These are phyloP conservation scores for Parnassius smintheus DNA, from an alignment of 2,888 invertebrate genomes.

Conservation along the genomic window DNA sequence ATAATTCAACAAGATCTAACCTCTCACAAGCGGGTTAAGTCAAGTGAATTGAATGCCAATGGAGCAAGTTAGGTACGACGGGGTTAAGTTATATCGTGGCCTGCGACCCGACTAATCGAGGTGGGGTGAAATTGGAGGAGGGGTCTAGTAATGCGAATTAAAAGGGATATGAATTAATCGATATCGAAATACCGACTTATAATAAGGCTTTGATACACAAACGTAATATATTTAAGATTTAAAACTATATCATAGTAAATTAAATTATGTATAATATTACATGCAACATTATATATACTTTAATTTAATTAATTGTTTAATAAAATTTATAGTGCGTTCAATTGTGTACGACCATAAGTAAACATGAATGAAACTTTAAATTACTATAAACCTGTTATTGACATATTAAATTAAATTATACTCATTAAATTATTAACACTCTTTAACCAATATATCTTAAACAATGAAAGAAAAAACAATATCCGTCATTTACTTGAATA, in stretches of 20 bases:
- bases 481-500: constrained; percentile 11
- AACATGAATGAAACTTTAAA: constrained; percentile 8
- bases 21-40: constrained; percentile 26
- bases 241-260: too few species aligned
- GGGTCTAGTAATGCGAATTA: constrained; percentile 45
- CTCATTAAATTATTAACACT: too few species aligned
- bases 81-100: constrained; percentile 65
- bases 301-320: constrained; percentile 12
- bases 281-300: neutral
- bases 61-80: constrained; percentile 51
- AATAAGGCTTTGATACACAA: too few species aligned
- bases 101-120: constrained; percentile 68
- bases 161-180: constrained; percentile 25
- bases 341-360: neutral
- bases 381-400: neutral
- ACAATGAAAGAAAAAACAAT: neutral
- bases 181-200: constrained; percentile 36
- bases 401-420: too few species aligned
- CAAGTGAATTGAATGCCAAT: constrained; percentile 50
- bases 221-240: too few species aligned
- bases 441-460: too few species aligned
- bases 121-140: constrained; percentile 49
- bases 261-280: too few species aligned
- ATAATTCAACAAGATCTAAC: constrained; percentile 19
- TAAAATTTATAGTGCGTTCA: neutral